Evolutionary conservation across 1,140 invertebrate species (phyloP), one percentile per base, ranked within the genome.

Genomic region (Steinernema khuongi): DNA sequence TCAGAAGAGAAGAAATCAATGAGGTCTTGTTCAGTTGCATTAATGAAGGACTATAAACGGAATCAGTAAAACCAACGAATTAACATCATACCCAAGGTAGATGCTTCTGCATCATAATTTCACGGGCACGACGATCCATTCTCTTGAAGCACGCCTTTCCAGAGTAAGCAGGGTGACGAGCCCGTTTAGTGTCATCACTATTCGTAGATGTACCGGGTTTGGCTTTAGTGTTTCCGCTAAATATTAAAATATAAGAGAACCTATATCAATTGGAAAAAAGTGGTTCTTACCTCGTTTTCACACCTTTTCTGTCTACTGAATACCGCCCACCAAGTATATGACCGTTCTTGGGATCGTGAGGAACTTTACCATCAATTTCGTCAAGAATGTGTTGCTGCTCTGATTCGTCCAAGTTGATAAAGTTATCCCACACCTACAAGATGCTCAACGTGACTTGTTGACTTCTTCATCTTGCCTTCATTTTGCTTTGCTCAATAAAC

Each of bases 391-490:
- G 60, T 17, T 43, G 36, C 68, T 84, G 82, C 50, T 82, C 83
- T 31, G 31, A 72, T 70, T 85, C 83, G n/a, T 79, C 76, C 41
- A 76, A 75, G 18, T 76, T 78, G 50, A 85, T 79, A 67, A 84
- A 85, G 18, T 84, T 74, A 43, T 84, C 84, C 83, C 83, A 84
- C 29, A 73, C 66, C 80, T 82, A 50, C 36, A 69, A 79, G 33
- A 72, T 31, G 19, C 11, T 14, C 74, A 4, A 26, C 73, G 4
- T 14, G 22, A 14, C 7, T 2, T 73, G 31, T 26, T 74, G 33
- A 0, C 17, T 41, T n/a, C 1, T 69, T 22, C 29, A 67, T 0
- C 36, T 67, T 31, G 83, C 81, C 74, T 79, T 70, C 83, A 83
- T 85, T 28, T 79, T 79, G 7, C 77, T 74, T 44, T 79, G 70